Evolutionary conservation across 2,113 vertebrate species (phyloP), one percentile per base, ranked within the genome.

Genomic region (Phodopus roborovskii): DNA sequence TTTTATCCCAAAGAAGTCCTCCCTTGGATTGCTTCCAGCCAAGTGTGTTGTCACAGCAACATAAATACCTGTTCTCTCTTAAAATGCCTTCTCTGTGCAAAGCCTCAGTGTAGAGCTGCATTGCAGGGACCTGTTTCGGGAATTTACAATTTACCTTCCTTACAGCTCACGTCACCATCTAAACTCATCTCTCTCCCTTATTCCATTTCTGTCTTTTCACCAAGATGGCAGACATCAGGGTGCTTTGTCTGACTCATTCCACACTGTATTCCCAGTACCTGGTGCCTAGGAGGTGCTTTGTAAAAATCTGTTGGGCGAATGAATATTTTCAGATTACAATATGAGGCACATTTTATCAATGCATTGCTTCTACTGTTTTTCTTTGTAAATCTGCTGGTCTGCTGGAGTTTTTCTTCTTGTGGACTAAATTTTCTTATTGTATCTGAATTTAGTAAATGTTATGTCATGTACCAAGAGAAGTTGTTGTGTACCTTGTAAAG

Each of bases 391-490:
- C 85, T 56, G 8, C 48, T 30, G 19, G 66, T 39, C 85, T 56
- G 8, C 48, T 30, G 19, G 66, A n/a, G 82, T 97, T 97, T 97
- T 74, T 82, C 92, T 97, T 92, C 91, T 95, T 95, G 79, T 56
- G 33, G 48, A 39, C 42, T 36, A 88, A 81, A 81, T 78, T 85
- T 97, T 92, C 56, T 26, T 88, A 50, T 48, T 92, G 91, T 82
- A 53, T 92, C 33, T 93, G 58, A 92, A 70, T 81, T 92, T 82
- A 96, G 84, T 42, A 75, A 90, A 92, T 97, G 62, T 71, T 91
- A 95, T 94, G 87, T 96, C 90, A 94, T 88, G 39, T 70, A 64
- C 88, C 90, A 66, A 88, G 73, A 79, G 71, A 94, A 66, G 82
- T 85, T 87, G 75, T 58, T 88, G 90, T 84, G 60, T 96, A 88